Conservation (phyloP, 2,888 invertebrate species). For the Alentia gelatinosa region DNA sequence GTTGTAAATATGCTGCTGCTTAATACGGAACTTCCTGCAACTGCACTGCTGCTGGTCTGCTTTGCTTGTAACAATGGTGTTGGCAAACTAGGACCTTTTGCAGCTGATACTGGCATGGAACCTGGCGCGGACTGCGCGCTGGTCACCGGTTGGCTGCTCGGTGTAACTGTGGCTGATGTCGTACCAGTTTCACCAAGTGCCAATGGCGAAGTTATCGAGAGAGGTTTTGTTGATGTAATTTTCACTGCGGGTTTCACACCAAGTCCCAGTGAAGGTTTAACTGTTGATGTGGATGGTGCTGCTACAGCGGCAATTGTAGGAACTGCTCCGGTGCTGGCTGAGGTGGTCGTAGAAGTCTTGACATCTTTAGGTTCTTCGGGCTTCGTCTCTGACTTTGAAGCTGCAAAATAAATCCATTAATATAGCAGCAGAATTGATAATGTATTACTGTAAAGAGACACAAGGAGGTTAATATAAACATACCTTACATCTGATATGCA, state of each 20-base stretch:
- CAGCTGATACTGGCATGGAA: neutral
- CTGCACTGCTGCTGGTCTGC: neutral
- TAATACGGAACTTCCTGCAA: neutral
- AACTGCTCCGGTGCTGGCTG: no score
- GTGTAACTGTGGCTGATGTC: neutral
- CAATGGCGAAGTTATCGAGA: neutral
- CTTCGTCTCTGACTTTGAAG: neutral
- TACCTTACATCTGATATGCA: no score
- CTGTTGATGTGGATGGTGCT: neutral
- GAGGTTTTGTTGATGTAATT: neutral
- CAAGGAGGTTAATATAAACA: no score
- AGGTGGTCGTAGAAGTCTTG: neutral
- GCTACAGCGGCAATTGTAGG: neutral
- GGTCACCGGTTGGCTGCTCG: neutral
- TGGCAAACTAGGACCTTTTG: neutral
- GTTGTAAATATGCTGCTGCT: neutral
- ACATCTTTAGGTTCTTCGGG: neutral
- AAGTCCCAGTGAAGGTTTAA: neutral
- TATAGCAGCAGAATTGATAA: no score
- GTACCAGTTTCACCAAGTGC: neutral
- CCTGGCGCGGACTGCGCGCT: neutral
- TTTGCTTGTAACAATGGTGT: neutral
- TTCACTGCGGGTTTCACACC: neutral
- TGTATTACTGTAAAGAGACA: no score
- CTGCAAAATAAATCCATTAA: no score